These are phyloP conservation scores for Hyperopisus bebe DNA, from an alignment of 2,113 vertebrate species.

Conservation along the genomic window DNA sequence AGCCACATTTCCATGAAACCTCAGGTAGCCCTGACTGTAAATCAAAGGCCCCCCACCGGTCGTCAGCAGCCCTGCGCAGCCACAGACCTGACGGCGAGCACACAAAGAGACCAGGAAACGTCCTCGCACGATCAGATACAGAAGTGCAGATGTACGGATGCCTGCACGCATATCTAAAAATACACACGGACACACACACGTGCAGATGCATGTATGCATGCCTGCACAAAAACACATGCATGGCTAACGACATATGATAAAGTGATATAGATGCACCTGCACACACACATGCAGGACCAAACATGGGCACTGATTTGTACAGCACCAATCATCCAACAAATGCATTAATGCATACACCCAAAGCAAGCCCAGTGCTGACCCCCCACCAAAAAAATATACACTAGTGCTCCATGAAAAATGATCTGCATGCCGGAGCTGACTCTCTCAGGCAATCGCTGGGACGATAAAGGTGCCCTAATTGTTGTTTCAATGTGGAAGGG, in stretches of 20 bases:
- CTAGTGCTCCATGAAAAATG: conserved; percentile 57
- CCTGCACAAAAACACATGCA: background rate
- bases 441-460: background rate
- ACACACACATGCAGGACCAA: background rate
- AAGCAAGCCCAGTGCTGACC: conserved; percentile 31
- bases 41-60: conserved; percentile 16
- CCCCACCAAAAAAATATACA: conserved; percentile 41
- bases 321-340: background rate
- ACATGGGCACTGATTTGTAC: background rate
- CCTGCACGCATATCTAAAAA: conserved; percentile 8
- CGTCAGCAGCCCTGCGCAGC: conserved; percentile 2
- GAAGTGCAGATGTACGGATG: background rate
- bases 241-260: background rate
- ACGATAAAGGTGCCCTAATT: conserved; percentile 53
- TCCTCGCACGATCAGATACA: background rate
- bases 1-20: conserved; percentile 29
- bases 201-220: background rate
- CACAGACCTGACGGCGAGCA: background rate
- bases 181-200: conserved; percentile 3
- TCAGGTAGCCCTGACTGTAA: conserved; percentile 31
- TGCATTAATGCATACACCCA: conserved; percentile 31
- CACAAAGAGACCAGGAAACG: background rate
- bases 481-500: conserved; percentile 61
- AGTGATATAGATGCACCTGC: background rate
- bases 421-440: conserved; percentile 36